Base-by-base conservation (phyloP, 2,797 vertebrate genomes). In the Morelia viridis region DNA sequence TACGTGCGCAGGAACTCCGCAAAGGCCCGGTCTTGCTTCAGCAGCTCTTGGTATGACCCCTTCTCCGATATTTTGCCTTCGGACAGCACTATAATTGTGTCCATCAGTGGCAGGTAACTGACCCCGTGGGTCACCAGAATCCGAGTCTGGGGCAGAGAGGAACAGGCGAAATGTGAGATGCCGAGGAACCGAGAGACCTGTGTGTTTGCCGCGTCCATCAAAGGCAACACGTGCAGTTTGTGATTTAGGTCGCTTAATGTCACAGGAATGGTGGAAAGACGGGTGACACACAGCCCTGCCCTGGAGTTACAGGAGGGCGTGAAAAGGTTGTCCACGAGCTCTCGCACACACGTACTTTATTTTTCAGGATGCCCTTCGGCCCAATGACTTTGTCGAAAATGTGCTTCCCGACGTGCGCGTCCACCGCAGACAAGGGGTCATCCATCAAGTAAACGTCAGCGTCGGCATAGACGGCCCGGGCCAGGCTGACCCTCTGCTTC, bases 341-440 rank as follows among this genome's bases (percentile, higher is more conserved):
- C 1, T 15, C 50, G 19, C 56, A 4, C 15, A 1, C 58, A 92
- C 97, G 87, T 95, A 99, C 99, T 97, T 98, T 98, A 94, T 97
- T 98, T 96, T 97, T 98, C 93, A 99, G 98, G 64, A 99, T 95
- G 41, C 99, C 99, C 94, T 98, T 98, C 3, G 98, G 98, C 57
- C 99, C 99, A 28, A 99, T 97, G 95, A 99, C 98, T 22, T 98
- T 98, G 28, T 99, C 99, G 93, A 99, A 99, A 96, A 99, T 99
- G 95, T 99, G 98, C 89, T 98, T 99, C 35, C 99, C 99, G 10
- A 99, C 99, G 1, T 99, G 99, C n/a, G 99, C 98, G 0, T 99
- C 99, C 5, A 99, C 99, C 0, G 99, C 99, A 0, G 99, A 99
- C 87, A 99, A 97, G 0, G 99, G 99, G 94, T 99, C 99, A 0